Conservation (phyloP, 2,888 invertebrate species). For the Graphium colonna region DNA sequence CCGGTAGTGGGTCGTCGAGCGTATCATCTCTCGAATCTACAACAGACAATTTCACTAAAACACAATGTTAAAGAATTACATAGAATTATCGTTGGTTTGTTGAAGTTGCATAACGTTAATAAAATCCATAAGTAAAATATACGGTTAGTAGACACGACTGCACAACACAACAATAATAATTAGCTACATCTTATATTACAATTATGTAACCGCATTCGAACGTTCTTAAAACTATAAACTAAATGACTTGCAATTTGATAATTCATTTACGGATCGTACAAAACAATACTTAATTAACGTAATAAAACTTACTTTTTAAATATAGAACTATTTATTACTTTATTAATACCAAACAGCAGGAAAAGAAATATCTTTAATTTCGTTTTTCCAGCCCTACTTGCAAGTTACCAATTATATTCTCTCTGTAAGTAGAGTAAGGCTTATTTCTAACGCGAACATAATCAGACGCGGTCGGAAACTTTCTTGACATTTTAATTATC, state of each 20-base stretch:
- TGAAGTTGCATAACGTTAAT: slow-evolving; percentile 44
- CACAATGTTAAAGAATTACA: slow-evolving; percentile 35
- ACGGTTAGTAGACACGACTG: slow-evolving; percentile 26
- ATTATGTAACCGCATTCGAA: too few relatives aligned
- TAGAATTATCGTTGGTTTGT: slow-evolving; percentile 36
- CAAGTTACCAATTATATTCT: not conserved
- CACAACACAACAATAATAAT: not conserved
- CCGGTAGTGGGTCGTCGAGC: slow-evolving; percentile 24
- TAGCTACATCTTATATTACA: too few relatives aligned
- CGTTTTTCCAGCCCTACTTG: too few relatives aligned
- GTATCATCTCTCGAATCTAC: slow-evolving; percentile 29
- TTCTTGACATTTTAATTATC: slow-evolving; percentile 22
- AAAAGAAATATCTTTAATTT: too few relatives aligned
- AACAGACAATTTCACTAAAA: slow-evolving; percentile 34
- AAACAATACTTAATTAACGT: too few relatives aligned
- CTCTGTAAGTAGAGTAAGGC: slow-evolving; percentile 19
- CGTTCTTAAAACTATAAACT: too few relatives aligned
- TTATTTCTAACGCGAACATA: slow-evolving; percentile 19
- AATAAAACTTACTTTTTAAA: too few relatives aligned
- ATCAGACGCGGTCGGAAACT: slow-evolving; percentile 25
- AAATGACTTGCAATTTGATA: not conserved
- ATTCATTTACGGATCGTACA: too few relatives aligned
- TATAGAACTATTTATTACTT: too few relatives aligned
- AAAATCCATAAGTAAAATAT: slow-evolving; percentile 56
- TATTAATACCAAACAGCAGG: too few relatives aligned